Evolutionary conservation across 1,140 invertebrate species (phyloP).

Genomic region (Riptortus pedestris): DNA sequence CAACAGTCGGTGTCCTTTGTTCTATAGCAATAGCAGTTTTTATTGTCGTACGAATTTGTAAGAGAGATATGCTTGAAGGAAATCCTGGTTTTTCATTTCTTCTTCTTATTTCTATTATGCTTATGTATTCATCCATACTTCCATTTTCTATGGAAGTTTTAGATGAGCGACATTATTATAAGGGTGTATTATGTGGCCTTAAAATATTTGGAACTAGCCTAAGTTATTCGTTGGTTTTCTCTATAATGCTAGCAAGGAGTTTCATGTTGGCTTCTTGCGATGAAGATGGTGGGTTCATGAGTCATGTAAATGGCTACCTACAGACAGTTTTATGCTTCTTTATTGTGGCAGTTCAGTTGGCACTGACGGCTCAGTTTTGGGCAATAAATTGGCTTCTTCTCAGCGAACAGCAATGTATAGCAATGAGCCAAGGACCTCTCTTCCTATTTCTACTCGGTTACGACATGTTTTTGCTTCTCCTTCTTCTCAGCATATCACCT

Average conservation of each 20-base stretch:
- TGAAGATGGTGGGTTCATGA: slow-evolving; percentile 44
- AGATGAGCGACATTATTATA: slow-evolving; percentile 20
- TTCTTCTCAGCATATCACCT: slow-evolving; percentile 41
- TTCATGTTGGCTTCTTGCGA: slow-evolving; percentile 47
- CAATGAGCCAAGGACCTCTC: slow-evolving; percentile 26
- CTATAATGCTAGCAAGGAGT: slow-evolving; percentile 45
- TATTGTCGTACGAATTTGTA: slow-evolving; percentile 42
- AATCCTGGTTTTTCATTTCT: slow-evolving; percentile 44
- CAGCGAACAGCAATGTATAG: slow-evolving; percentile 30
- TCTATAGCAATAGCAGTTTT: slow-evolving; percentile 41
- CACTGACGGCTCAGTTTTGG: slow-evolving; percentile 36
- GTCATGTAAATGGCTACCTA: slow-evolving; percentile 49
- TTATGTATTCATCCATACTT: slow-evolving; percentile 42
- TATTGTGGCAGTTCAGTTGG: slow-evolving; percentile 44
- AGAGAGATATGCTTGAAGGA: slow-evolving; percentile 43
- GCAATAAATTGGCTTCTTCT: slow-evolving; percentile 38
- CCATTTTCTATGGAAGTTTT: slow-evolving; percentile 38
- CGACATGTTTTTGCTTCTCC: slow-evolving; percentile 45
- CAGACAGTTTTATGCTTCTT: slow-evolving; percentile 47
- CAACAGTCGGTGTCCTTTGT: slow-evolving; percentile 39
- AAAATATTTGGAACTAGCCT: slow-evolving; percentile 44
- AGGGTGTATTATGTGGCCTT: slow-evolving; percentile 37
- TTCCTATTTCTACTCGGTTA: slow-evolving; percentile 38
- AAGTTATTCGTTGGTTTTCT: slow-evolving; percentile 44
- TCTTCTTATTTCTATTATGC: slow-evolving; percentile 40